A percentile compares a stretch with the other conserved stretches of the same genome.
Conservation (phyloP, 1,140 invertebrate species). For the Solenopsis fugax region DNA sequence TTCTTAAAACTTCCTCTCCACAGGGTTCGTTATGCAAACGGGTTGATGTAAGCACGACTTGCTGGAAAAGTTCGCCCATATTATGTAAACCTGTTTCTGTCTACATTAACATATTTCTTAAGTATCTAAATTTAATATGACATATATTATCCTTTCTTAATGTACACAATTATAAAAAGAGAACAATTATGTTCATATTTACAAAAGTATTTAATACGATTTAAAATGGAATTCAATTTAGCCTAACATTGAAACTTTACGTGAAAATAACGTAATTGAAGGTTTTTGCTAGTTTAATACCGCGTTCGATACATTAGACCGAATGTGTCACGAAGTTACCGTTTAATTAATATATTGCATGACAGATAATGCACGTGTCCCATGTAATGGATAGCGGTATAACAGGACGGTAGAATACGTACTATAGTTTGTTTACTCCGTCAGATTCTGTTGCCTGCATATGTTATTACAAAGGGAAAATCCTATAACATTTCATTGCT, state of each 20-base stretch:
- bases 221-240: background rate
- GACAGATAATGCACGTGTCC: background rate
- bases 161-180: background rate
- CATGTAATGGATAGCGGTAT: background rate
- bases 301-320: background rate
- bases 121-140: slow-evolving; percentile 2
- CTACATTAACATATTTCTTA: background rate
- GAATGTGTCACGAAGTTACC: background rate
- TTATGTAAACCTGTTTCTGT: background rate
- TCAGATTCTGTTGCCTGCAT: background rate
- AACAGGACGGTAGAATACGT: background rate
- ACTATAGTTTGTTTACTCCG: slow-evolving; percentile 4
- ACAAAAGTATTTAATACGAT: background rate
- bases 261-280: background rate
- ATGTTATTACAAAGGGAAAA: background rate
- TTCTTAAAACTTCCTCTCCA: slow-evolving; percentile 15
- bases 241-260: too few species aligned
- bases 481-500: slow-evolving; percentile 4
- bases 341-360: slow-evolving; percentile 46
- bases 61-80: slow-evolving; percentile 10
- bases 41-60: background rate
- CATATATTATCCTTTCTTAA: background rate
- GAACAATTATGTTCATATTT: background rate
- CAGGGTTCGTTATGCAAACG: background rate
- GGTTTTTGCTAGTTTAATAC: background rate